These are phyloP conservation scores for Lamproptera curius DNA, from an alignment of 2,888 invertebrate genomes.

Conservation along the genomic window DNA sequence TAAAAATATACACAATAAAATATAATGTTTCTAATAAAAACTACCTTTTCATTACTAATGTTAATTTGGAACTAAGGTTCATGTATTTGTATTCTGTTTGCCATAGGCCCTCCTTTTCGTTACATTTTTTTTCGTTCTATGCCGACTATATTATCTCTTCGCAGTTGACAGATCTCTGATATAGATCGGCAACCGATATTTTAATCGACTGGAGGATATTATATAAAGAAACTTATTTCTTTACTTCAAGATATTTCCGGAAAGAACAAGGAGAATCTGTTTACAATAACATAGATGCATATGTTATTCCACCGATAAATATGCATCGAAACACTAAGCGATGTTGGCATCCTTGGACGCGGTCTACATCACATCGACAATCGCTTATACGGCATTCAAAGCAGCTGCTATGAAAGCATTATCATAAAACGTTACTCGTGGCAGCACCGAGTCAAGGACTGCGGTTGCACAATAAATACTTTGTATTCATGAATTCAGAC, in stretches of 20 bases:
- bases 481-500: conserved; percentile 8
- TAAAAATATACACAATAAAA: too few relatives aligned
- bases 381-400: conserved; percentile 7
- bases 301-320: background rate
- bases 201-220: background rate
- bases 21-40: too few relatives aligned
- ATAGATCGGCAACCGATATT: too few relatives aligned
- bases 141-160: too few relatives aligned
- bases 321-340: background rate
- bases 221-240: background rate
- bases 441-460: background rate
- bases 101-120: background rate
- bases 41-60: too few relatives aligned
- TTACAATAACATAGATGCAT: background rate
- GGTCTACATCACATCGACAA: background rate
- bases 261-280: background rate
- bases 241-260: background rate
- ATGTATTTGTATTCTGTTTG: too few relatives aligned
- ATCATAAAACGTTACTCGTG: background rate
- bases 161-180: too few relatives aligned
- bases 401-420: background rate
- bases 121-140: background rate
- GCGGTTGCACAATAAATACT: conserved; percentile 1
- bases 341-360: background rate
- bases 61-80: too few relatives aligned